These are phyloP conservation scores for Mastomys natalensis DNA, from an alignment of 2,113 vertebrate species.

Conservation along the genomic window DNA sequence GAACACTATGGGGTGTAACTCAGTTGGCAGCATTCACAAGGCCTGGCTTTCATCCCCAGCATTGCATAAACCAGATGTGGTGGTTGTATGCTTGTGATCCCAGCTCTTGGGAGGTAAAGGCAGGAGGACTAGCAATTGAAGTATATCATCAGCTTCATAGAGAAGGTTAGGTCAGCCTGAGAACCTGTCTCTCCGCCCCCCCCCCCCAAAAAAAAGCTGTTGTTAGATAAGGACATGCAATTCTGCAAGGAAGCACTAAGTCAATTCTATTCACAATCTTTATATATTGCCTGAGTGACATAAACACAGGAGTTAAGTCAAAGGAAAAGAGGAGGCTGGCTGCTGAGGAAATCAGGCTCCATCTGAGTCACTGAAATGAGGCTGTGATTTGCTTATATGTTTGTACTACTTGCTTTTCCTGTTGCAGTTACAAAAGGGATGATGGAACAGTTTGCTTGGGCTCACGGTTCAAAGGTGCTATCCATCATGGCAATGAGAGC, in stretches of 20 bases:
- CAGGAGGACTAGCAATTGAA: not conserved
- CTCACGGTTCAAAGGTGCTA: not conserved
- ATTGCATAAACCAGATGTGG: not conserved
- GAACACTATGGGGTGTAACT: not conserved
- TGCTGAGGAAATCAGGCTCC: not conserved
- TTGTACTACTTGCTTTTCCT: not conserved
- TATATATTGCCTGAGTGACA: not conserved
- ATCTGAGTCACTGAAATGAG: not conserved
- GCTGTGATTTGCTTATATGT: not conserved
- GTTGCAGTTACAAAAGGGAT: not conserved
- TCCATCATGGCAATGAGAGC: not conserved
- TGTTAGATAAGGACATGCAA: not conserved
- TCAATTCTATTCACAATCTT: not conserved
- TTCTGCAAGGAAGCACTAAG: not conserved
- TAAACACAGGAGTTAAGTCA: slow-evolving; percentile 7
- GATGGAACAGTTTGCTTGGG: not conserved
- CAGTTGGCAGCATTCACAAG: not conserved
- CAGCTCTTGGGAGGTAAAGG: not conserved
- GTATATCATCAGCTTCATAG: not conserved
- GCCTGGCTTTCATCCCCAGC: not conserved
- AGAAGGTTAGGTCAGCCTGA: not conserved
- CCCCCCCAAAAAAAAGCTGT: not conserved
- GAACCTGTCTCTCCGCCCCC: not conserved
- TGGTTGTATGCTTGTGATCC: not conserved
- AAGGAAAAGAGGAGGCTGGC: not conserved